Base-by-base conservation (phyloP, 2,113 vertebrate species). In the Syngnathus scovelli region DNA sequence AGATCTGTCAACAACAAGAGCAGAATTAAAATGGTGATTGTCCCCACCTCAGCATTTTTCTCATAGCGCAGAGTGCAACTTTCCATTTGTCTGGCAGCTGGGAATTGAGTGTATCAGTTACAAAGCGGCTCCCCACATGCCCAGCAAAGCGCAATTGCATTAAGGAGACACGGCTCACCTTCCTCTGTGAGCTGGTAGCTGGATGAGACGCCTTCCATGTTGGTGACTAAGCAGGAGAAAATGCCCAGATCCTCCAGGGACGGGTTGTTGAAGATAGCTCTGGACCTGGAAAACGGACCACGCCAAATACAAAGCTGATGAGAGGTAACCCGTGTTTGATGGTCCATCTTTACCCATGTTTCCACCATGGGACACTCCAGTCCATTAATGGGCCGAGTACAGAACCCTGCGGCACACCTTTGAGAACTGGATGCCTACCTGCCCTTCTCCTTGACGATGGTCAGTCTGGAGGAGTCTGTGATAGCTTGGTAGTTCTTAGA, bases 121-220 rank as follows among this genome's bases (percentile, higher is more conserved):
- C 61, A 44, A 62, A 62, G 61, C 6, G 1, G 3, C 6, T 58
- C 13, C 3, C 27, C 19, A 15, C 12, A n/a, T 2, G 18, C 38
- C 18, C n/a, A 10, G 12, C 37, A n/a, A 61, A 39, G 59, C 37
- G 10, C 59, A 12, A 39, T 9, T 7, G 39, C 21, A 15, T 27
- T 33, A 27, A 6, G 39, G 41, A 33, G 21, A n/a, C 63, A 4
- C 15, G 5, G 86, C 89, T 90, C 91, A 98, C 97, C 95, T 85
- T 95, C 94, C 74, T 98, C 95, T 18, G 97, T 95, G 66, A 99
- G 91, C 1, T 92, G 88, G 88, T 96, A 93, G 89, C 97, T 98
- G 70, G 97, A 93, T 15, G 96, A 97, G 76, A 94, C 85, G 65
- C 95, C 96, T 21, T 96, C 94, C 21, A 94, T 95, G 77, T 97